These are phyloP conservation scores for Xylocampa areola DNA, from an alignment of 2,888 invertebrate genomes.

Conservation along the genomic window DNA sequence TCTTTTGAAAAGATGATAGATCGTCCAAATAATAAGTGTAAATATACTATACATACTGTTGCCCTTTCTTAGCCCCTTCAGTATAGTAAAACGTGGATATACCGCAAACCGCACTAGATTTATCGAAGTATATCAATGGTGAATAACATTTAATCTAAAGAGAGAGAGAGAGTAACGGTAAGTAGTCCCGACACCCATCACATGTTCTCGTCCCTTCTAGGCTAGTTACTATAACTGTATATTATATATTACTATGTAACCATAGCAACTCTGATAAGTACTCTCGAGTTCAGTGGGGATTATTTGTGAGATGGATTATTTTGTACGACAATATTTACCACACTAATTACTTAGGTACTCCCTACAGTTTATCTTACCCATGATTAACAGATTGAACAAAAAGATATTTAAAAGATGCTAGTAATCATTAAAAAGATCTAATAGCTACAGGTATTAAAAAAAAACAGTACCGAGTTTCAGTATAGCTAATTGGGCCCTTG, in stretches of 20 bases:
- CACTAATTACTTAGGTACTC: slow-evolving; percentile 1
- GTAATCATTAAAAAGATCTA: too few species aligned
- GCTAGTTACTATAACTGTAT: slow-evolving; percentile 60
- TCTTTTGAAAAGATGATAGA: too few species aligned
- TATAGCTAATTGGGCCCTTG: too few species aligned
- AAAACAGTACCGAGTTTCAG: too few species aligned
- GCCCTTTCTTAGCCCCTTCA: too few species aligned
- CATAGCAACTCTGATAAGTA: slow-evolving; percentile 61
- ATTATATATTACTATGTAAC: slow-evolving; percentile 55
- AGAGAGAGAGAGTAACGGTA: slow-evolving; percentile 47
- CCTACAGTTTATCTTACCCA: slow-evolving; percentile 1
- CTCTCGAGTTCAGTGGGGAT: slow-evolving; percentile 65
- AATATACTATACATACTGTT: too few species aligned
- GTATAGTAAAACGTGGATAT: too few species aligned
- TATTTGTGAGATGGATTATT: slow-evolving; percentile 12
- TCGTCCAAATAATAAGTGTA: too few species aligned
- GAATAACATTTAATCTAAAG: slow-evolving; percentile 29
- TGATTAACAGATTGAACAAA: neutral
- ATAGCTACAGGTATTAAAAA: too few species aligned
- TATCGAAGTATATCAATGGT: slow-evolving; percentile 11
- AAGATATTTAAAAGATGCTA: neutral
- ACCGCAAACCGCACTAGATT: slow-evolving; percentile 1
- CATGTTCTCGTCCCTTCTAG: slow-evolving; percentile 67
- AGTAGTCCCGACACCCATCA: slow-evolving; percentile 67
- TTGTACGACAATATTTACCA: neutral